Conservation (phyloP, 2,113 vertebrate species). For the Phyllostomus hastatus region DNA sequence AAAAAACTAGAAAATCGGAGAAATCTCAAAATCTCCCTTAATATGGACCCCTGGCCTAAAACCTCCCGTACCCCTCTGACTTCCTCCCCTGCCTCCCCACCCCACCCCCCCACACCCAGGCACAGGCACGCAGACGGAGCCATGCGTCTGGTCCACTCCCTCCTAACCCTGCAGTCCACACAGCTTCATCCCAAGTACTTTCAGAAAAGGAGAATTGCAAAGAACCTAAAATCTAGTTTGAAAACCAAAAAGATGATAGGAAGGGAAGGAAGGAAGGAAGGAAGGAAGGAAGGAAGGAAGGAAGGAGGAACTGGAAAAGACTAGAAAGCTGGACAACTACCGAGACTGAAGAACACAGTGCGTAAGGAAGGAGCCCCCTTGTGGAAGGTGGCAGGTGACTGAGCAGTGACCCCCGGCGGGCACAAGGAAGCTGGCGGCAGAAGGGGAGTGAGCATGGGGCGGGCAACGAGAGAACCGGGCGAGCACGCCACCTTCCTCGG, state of each 20-base stretch:
- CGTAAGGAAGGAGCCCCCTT: not conserved
- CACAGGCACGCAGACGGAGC: too few relatives aligned
- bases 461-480: accelerated
- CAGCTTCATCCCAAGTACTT: not conserved
- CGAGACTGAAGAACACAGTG: too few relatives aligned
- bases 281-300: too few relatives aligned
- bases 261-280: too few relatives aligned
- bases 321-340: not conserved
- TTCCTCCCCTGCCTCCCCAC: not conserved
- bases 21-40: not conserved
- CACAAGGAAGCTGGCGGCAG: not conserved
- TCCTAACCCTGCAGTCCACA: not conserved
- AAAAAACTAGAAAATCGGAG: not conserved
- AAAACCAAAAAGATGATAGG: not conserved
- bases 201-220: not conserved
- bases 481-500: accelerated
- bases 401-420: not conserved
- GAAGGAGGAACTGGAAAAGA: not conserved
- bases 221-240: not conserved
- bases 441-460: accelerated
- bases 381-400: accelerated
- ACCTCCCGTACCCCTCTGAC: accelerated
- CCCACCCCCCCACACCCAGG: too few relatives aligned
- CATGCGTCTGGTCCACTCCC: accelerated
- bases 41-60: not conserved